Evolutionary conservation across 2,113 vertebrate species (phyloP), one percentile per base, ranked within the genome.

Genomic region (Nymphicus hollandicus): DNA sequence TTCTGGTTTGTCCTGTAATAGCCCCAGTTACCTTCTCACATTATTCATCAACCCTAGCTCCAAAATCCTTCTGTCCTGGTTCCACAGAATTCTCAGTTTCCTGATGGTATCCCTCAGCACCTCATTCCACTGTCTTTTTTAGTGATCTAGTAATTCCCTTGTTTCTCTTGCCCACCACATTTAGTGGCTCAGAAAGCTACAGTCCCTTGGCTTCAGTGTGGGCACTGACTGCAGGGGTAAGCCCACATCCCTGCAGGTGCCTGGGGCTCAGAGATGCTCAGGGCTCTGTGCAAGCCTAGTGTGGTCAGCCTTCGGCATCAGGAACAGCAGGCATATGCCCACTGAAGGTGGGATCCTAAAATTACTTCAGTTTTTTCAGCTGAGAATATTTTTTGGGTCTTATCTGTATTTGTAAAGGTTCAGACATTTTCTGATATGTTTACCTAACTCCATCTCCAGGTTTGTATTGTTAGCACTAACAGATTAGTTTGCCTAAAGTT

Each of bases 191-290:
- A 11, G 77, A 53, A 81, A 61, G 22, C n/a, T 27, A 10, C 0
- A 1, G 17, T 66, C 31, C 44, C 10, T 53, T n/a, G 5, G 8
- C 39, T 39, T 65, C 1, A 0, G 50, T 1, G 2, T 33, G 29
- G 52, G 29, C 22, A 6, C 35, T 43, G 33, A 18, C 37, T 43
- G 20, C 44, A 31, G 11, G 50, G 17, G 13, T 0, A 0, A 81
- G 11, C 18, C 33, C 22, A 25, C 13, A 27, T 81, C 16, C 16
- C 9, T 7, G 3, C 1, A 7, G 18, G 12, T 86, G 6, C 27
- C 33, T 22, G 56, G 60, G 20, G 27, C 44, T 95, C 58, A 64
- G 72, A 35, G 41, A 2, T 61, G 44, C 24, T 73, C 76, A 18
- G 15, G 33, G 49, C 27, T 52, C 17, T 29, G 14, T 66, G 47